Conservation (phyloP, 2,888 invertebrate species). For the Thereva nobilitata region DNA sequence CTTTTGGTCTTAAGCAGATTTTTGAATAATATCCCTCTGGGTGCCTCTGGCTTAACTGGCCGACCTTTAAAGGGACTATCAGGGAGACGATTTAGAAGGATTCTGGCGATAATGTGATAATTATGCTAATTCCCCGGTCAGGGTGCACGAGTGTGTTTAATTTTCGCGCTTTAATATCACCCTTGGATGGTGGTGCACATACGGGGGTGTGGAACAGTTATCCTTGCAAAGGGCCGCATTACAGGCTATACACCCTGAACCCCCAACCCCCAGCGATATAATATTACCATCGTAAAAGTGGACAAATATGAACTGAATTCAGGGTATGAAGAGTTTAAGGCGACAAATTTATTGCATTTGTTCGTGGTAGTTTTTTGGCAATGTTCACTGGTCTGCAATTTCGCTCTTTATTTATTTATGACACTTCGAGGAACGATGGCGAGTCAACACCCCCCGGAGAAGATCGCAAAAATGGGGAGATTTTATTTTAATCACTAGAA, state of each 20-base stretch:
- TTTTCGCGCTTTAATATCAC: constrained; percentile 29
- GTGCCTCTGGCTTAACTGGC: not conserved
- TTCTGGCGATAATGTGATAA: constrained; percentile 52
- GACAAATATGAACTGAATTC: constrained; percentile 22
- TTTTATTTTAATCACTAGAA: constrained; percentile 16
- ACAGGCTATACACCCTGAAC: constrained; percentile 2
- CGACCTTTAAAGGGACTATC: constrained; percentile 10
- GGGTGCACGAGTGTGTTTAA: constrained; percentile 32
- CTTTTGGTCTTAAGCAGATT: too few relatives aligned
- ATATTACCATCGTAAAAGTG: constrained; percentile 1
- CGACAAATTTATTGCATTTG: constrained; percentile 42
- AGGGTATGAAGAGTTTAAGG: constrained; percentile 14
- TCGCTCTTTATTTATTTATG: constrained; percentile 40
- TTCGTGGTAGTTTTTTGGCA: constrained; percentile 43
- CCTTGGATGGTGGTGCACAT: not conserved
- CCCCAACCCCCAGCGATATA: not conserved
- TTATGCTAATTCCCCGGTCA: constrained; percentile 49
- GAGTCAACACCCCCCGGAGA: not conserved
- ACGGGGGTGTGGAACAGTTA: not conserved
- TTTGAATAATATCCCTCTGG: too few relatives aligned
- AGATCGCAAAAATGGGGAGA: constrained; percentile 5
- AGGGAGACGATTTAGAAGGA: constrained; percentile 19
- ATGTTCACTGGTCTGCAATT: constrained; percentile 38
- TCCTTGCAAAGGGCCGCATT: not conserved
- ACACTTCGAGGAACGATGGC: constrained; percentile 2